Conservation (phyloP, 2,888 invertebrate species). For the Theodoxus fluviatilis region DNA sequence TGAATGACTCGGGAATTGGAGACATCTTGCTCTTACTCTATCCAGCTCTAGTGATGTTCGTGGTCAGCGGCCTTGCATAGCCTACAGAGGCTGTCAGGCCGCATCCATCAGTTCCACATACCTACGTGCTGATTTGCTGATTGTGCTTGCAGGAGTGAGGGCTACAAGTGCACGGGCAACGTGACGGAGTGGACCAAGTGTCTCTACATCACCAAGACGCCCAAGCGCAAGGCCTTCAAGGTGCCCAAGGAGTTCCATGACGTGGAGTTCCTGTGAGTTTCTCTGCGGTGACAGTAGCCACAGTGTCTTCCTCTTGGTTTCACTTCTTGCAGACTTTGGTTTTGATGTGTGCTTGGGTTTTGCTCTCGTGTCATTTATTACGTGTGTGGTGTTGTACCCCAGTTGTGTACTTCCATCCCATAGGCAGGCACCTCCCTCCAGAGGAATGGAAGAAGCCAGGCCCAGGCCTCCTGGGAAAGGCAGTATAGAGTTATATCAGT, state of each 20-base stretch:
- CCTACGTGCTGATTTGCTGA: too few species aligned
- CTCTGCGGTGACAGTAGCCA: neutral
- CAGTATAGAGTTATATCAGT: too few species aligned
- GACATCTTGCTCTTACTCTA: too few species aligned
- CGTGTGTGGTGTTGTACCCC: too few species aligned
- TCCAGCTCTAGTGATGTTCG: too few species aligned
- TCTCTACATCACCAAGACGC: constrained; percentile 75
- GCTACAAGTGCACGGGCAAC: constrained; percentile 86
- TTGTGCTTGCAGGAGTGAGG: constrained; percentile 68
- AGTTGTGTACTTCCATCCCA: too few species aligned
- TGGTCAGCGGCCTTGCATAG: too few species aligned
- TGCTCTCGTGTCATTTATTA: too few species aligned
- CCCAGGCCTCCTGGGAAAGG: too few species aligned
- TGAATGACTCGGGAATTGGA: too few species aligned
- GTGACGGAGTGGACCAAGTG: constrained; percentile 92
- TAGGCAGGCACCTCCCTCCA: neutral
- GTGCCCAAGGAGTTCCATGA: constrained; percentile 74
- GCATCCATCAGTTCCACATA: too few species aligned
- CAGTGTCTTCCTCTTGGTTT: neutral
- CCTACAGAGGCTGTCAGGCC: too few species aligned
- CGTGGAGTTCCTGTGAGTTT: constrained; percentile 58
- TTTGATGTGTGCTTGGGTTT: neutral
- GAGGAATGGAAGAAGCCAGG: neutral
- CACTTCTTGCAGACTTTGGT: neutral
- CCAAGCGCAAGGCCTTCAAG: constrained; percentile 75